Evolutionary conservation across 2,113 vertebrate species (phyloP), one percentile per base, ranked within the genome.

Genomic region (Nansenia antarctica): DNA sequence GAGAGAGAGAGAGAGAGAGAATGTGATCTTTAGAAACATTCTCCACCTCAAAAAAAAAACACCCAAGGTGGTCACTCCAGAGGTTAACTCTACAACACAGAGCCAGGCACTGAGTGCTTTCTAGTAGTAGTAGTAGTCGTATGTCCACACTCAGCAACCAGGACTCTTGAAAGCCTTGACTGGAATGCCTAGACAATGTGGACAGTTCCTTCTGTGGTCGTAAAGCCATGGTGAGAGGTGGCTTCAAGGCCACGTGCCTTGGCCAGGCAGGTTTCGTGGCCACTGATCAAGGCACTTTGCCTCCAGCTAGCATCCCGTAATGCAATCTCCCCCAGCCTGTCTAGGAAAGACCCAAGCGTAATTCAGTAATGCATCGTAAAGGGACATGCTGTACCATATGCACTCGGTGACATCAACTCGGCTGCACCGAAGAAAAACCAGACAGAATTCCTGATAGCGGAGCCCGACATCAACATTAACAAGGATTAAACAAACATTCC

Each of bases 31-130:
- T n/a, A n/a, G n/a, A n/a, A n/a, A n/a, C n/a, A n/a, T n/a, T n/a
- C n/a, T n/a, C n/a, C n/a, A n/a, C n/a, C n/a, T n/a, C n/a, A 2
- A 6, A 0, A 0, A 30, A 45, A 45, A 61, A 30, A 59, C 39
- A 79, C n/a, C 59, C 62, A n/a, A 73, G 74, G 45, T n/a, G n/a
- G 55, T 75, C 63, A 75, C 0, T 70, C 30, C 58, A 24, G 58
- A 22, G 67, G 78, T 74, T 26, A 47, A 26, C 14, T n/a, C 6
- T n/a, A 74, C 31, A 22, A 5, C 29, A 31, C 42, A 49, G 45
- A n/a, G 45, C 45, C 45, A 49, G 45, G 45, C 20, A n/a, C 18
- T 49, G n/a, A n/a, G n/a, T 49, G 45, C 18, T 49, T 47, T n/a
- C n/a, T 12, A n/a, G 45, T 8, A 49, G 45, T n/a, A 49, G 45